Base-by-base conservation (phyloP, 2,797 vertebrate species). In the Neosilurus mollespiculum region DNA sequence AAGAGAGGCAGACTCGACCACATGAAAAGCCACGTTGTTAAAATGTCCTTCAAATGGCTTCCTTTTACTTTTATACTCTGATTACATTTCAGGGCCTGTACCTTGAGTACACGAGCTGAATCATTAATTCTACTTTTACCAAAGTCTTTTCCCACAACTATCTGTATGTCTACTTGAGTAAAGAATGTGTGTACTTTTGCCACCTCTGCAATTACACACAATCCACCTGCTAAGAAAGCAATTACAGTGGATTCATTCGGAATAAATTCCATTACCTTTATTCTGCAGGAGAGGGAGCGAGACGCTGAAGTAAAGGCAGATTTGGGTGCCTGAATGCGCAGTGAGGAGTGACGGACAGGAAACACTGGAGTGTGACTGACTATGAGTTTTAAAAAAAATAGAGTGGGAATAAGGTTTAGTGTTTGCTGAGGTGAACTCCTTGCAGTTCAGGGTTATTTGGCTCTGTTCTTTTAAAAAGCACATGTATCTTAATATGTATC, bases 231-330 rank as follows among this genome's bases (percentile, higher is more conserved):
- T 78, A 54, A 22, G 53, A 76, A 64, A 70, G 24, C 43, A 62
- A 67, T 80, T 69, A n/a, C 26, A 24, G 30, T 58, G 26, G 65
- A 69, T 80, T 80, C 80, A 83, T 78, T 56, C 72, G 62, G 54
- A 9, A 26, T 43, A 37, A 76, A 76, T 59, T 59, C 30, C 30
- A 76, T 76, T n/a, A 37, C 56, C 20, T n/a, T 10, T 20, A 76
- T 22, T 11, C 56, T 59, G 20, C 56, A 15, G 11, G 54, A 37
- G 54, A 0, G 0, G 4, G 37, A 43, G n/a, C 15, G 49, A 16
- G 49, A 72, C 12, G 61, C 14, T 26, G 70, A 26, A 72, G 9
- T 73, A 16, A 54, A 54, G 51, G 15, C 12, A 53, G 43, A 24
- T 5, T 0, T 76, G 26, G 26, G 14, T 26, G 26, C 15, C 8